phyloP scores from a whole-genome alignment of 2,797 vertebrate genomes.

The Anguilla marmorata region DNA sequence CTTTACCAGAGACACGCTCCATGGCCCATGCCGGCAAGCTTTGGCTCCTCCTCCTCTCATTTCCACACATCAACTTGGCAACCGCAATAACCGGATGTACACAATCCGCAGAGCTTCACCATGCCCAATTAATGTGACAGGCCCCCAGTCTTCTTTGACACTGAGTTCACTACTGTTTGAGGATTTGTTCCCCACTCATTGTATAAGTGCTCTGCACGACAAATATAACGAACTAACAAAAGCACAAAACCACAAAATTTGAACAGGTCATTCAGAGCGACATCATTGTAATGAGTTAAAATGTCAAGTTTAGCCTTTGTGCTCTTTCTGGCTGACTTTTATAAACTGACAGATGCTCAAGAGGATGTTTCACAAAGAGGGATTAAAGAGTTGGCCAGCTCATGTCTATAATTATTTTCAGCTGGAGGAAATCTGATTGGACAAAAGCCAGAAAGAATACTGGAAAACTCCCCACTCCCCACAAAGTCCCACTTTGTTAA shows the following conservation, averaged over 20 bases:
- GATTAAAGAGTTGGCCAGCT: not conserved
- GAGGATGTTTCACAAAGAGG: not conserved
- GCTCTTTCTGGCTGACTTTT: not conserved
- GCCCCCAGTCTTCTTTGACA: constrained; percentile 45
- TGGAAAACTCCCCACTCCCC: not conserved
- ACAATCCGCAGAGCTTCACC: constrained; percentile 35
- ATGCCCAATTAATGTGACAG: constrained; percentile 58
- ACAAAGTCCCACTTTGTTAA: not conserved
- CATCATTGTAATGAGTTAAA: not conserved
- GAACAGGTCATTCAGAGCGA: not conserved
- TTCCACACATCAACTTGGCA: not conserved
- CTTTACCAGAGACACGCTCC: constrained; percentile 30
- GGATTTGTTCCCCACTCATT: constrained; percentile 31
- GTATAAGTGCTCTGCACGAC: constrained; percentile 13
- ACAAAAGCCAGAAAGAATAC: not conserved
- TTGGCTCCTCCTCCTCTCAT: constrained; percentile 8
- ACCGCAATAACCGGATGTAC: constrained; percentile 49
- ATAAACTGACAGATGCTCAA: not conserved
- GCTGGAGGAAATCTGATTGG: not conserved
- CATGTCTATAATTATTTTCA: not conserved
- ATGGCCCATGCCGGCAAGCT: not conserved
- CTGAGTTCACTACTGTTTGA: constrained; percentile 45
- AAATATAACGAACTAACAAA: constrained; percentile 32
- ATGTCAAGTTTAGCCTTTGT: not conserved
- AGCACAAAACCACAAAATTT: not conserved